Base-by-base conservation (phyloP, 2,797 vertebrate genomes). In the Tenualosa thibaudeaui region DNA sequence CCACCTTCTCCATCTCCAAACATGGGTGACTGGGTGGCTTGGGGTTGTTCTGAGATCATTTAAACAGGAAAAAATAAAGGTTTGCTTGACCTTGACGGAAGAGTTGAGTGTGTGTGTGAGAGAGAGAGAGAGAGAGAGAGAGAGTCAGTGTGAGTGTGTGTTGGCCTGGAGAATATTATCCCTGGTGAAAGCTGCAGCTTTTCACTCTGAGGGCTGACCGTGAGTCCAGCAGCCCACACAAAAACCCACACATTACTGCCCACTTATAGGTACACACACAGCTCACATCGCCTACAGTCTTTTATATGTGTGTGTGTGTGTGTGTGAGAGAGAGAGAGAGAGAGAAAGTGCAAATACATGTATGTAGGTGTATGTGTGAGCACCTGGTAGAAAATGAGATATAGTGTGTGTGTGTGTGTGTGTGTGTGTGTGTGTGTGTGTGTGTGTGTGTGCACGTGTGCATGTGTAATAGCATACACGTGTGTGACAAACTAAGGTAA, bases 191-290 rank as follows among this genome's bases (percentile, higher is more conserved):
- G 71, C 31, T 75, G 17, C 65, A 71, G 65, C 71, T 78, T 17
- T 19, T 78, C 71, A 22, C 13, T 46, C 15, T 15, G 71, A 78
- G 17, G 8, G 71, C 15, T 78, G 71, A 46, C 37, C 65, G 65
- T 40, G 71, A 78, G 37, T 46, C 6, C 71, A 78, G 40, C 71
- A 43, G 71, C 71, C 71, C 71, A 78, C 71, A 46, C 71, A 78
- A 17, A 46, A 78, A 7, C 71, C 71, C 71, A 78, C 71, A 43
- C 71, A 78, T 17, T 40, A 78, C 71, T 78, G 37, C 71, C 71
- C 71, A 78, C 71, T 19, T 46, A 78, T 15, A 78, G 71, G 71
- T 78, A 43, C 40, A 46, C 71, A 43, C 40, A 78, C 71, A 46
- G 40, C 40, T 78, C 68, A 19, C 40, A 78, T 40, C 37, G 71